Conservation (phyloP, 1,140 invertebrate genomes). For the Aphidius ervi region DNA sequence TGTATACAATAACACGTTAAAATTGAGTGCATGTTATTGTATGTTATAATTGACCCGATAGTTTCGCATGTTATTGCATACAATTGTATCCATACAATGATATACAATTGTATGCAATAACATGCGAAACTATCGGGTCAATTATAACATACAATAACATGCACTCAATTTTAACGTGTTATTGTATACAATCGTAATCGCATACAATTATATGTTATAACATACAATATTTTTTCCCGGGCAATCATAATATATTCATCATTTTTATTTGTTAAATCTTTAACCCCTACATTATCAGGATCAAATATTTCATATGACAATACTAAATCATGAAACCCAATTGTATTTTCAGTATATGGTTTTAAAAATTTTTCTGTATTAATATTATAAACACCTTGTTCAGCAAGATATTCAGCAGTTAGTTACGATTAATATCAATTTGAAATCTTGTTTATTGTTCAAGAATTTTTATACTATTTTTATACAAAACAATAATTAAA, state of each 20-base stretch:
- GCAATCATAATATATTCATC: conserved; percentile 65
- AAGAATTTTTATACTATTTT: conserved; percentile 48
- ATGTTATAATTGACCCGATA: too few relatives aligned
- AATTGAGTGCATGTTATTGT: too few relatives aligned
- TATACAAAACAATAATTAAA: conserved; percentile 60
- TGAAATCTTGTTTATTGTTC: conserved; percentile 39
- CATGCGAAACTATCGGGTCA: too few relatives aligned
- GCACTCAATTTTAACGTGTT: too few relatives aligned
- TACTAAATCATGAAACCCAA: conserved; percentile 76
- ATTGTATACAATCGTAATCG: too few relatives aligned
- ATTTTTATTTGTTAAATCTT: conserved; percentile 66
- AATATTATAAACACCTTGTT: conserved; percentile 71
- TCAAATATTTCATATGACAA: conserved; percentile 71
- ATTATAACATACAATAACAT: too few relatives aligned
- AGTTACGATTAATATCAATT: conserved; percentile 51
- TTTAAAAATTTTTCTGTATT: conserved; percentile 73
- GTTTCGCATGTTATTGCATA: too few relatives aligned
- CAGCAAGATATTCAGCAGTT: conserved; percentile 63
- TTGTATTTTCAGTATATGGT: conserved; percentile 67
- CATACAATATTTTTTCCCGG: too few relatives aligned
- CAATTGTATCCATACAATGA: too few relatives aligned
- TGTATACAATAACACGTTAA: too few relatives aligned
- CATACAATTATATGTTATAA: too few relatives aligned
- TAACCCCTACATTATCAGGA: conserved; percentile 71
- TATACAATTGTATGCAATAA: too few relatives aligned